Base-by-base conservation (phyloP, 2,888 invertebrate species). In the Ophion slaviceki region DNA sequence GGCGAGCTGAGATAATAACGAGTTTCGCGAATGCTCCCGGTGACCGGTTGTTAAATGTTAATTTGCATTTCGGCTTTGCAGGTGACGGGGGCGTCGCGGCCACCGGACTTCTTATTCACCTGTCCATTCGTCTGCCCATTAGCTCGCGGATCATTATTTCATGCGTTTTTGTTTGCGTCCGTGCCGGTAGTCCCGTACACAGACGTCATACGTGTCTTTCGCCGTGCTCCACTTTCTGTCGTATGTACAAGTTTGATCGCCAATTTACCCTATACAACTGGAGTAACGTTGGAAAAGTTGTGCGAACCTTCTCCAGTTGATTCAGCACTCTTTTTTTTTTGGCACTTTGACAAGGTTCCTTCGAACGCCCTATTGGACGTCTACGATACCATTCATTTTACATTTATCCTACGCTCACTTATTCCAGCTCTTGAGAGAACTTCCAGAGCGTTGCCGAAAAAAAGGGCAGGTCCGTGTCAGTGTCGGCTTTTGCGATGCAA, bases 1-100 rank as follows among this genome's bases (percentile, higher is more conserved):
- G 45, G 11, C 45, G 61, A 57, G 20, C 64, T 71, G 80, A 82
- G 81, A 81, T 72, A 80, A 79, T 79, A 82, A 82, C 85, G 82
- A 79, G 85, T 80, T 79, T 57, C 79, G 68, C 75, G 40, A 67
- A 64, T 64, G 79, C 72, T 77, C 66, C 24, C 24, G 74, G 45
- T 82, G 76, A 74, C 72, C 85, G 82, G 82, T 78, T 80, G 82
- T 85, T 85, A 64, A 85, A 80, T 76, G 85, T 78, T 84, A 77
- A 86, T 86, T 87, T 86, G 87, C 82, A 80, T 80, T 82, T 86
- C 70, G 77, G 80, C 75, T 28, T 36, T n/a, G 61, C 80, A 57
- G 72, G 32, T 32, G 32, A 32, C 32, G 86, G 82, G 84, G 84
- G 82, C 86, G 84, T 84, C 80, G 80, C 72, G 80, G 75, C 64